Percentiles rank a stretch among this genome's conserved stretches.
These are phyloP conservation scores for Syngnathus rostellatus DNA, from an alignment of 2,797 vertebrate genomes.

Conservation along the genomic window DNA sequence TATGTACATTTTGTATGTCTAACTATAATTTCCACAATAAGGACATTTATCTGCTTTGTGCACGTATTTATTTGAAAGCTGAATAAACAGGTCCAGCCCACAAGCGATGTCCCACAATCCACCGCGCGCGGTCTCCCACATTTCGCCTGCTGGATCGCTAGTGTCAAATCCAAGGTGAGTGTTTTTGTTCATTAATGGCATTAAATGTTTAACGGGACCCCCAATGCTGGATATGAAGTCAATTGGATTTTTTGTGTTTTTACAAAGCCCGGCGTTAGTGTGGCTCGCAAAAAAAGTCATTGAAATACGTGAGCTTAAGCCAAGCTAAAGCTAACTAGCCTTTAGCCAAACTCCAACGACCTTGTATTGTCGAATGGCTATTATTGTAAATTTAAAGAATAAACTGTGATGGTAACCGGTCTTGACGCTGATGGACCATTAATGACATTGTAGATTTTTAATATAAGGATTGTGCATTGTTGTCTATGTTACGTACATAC, in stretches of 20 bases:
- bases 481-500: background rate
- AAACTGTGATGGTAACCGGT: background rate
- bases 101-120: conserved; percentile 46
- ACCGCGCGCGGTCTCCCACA: conserved; percentile 28
- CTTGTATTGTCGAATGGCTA: background rate
- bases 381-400: background rate
- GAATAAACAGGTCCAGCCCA: background rate
- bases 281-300: background rate
- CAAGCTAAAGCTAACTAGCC: background rate
- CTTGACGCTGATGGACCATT: background rate
- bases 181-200: accelerated
- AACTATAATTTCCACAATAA: background rate
- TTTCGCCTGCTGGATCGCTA: conserved; percentile 8
- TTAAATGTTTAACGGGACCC: accelerated
- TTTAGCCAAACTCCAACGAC: accelerated
- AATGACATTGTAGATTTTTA: background rate
- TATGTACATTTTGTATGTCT: background rate
- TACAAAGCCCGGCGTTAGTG: background rate
- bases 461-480: background rate
- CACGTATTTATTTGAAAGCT: background rate
- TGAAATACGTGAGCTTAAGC: too few species aligned
- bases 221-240: too few species aligned
- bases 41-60: background rate
- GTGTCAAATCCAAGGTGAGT: conserved; percentile 70
- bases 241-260: accelerated